Evolutionary conservation across 2,888 invertebrate species (phyloP), one percentile per base, ranked within the genome.

Genomic region (Volucella zonaria): DNA sequence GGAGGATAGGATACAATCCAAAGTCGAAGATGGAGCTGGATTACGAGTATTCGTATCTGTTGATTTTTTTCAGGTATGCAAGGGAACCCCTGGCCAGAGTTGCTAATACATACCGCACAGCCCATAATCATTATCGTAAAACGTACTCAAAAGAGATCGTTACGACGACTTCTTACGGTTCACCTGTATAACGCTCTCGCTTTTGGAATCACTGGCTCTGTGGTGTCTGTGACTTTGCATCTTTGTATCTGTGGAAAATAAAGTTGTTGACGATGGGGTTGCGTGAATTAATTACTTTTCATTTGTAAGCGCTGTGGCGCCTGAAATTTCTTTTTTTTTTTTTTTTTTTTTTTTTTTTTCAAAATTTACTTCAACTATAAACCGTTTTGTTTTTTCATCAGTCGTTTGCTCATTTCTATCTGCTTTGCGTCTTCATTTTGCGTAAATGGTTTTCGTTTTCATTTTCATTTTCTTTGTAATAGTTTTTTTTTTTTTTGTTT

Each of bases 281-380:
- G 54, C 54, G 45, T 64, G 74, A 56, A 74, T 56, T 64, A 64
- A 74, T 54, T 47, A 64, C 45, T 31, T 70, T 38, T 70, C 9
- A 3, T 43, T 45, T 45, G 12, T 6, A n/a, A 40, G 3, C 51
- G 12, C 8, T n/a, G 45, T 1, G 1, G 11, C 3, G 31, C 8
- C n/a, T 23, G 18, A 23, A 23, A 2, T 23, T 23, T 23, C 18
- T 23, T 23, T 61, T 59, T 10, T 38, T 51, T n/a, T n/a, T 8
- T 62, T 14, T 45, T 23, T 23, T n/a, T n/a, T n/a, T n/a, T n/a
- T n/a, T n/a, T n/a, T 8, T 62, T 14, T 45, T 23, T 23, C 31
- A 31, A 31, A 62, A 62, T 62, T 18, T 42, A 62, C 52, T 43
- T 54, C 23, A 54, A 54, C 54, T 54, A 58, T 70, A 56, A 70